Base-by-base conservation (phyloP, 23 tunicate genomes). In the Corella eumyota region DNA sequence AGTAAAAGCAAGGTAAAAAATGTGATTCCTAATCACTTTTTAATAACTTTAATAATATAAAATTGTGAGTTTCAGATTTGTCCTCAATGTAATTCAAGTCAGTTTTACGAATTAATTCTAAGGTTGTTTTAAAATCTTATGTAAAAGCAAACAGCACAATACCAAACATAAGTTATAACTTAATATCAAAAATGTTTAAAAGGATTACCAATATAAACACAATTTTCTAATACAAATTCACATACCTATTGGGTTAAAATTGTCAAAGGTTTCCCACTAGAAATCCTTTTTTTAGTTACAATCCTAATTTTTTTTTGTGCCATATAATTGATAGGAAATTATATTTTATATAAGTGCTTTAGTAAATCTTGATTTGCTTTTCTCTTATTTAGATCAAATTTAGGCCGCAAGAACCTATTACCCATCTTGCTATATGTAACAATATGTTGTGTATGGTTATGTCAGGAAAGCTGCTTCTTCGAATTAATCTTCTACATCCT, bases 401-500 rank as follows among this genome's bases (percentile, higher is more conserved):
- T 60, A 77, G 61, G 40, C 95, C 95, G 6, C 61, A 49, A 59
- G 76, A 66, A 53, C 78, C 95, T 17, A 71, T 86, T 21, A 78
- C 78, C 30, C 85, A 86, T 51, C 56, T 86, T 15, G 48, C 80
- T 0, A 77, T 86, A 0, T 79, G 78, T 64, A 86, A 77, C 75
- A 86, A 86, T 57, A 71, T 44, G 64, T 65, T 86, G 20, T 86
- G 86, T 31, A 86, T 86, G 95, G 70, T 86, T 17, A 71, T 71
- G 76, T 65, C 80, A 29, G 76, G 80, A 19, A 64, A 37, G 32
- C 50, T 60, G 24, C 50, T 86, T 30, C 61, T 65, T 3, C 60
- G 95, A 60, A 86, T 86, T 1, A 60, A 83, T 58, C 66, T 83
- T 20, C 57, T 68, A 48, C 57, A 54, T 22, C 82, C 82, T 4